Conservation (phyloP, 2,797 vertebrate species). For the Carcharodon carcharias region DNA sequence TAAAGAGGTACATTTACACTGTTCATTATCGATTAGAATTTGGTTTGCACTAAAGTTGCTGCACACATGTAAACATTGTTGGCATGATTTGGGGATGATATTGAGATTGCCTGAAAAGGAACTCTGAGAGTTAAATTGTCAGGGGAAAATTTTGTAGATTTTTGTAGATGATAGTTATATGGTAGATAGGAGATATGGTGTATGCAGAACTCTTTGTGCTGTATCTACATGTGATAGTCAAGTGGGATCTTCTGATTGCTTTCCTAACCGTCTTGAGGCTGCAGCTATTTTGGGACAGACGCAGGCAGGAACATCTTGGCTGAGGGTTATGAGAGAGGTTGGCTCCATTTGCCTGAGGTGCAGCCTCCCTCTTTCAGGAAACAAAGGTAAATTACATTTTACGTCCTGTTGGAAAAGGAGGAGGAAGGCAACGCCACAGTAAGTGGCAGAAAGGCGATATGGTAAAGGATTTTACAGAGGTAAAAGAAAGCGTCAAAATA, state of each 20-base stretch:
- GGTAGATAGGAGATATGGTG: neutral
- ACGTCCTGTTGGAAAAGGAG: neutral
- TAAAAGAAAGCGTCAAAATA: neutral
- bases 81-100: neutral
- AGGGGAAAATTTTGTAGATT: neutral
- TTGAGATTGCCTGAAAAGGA: neutral
- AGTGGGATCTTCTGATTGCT: neutral
- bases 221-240: neutral
- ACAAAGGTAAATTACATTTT: neutral
- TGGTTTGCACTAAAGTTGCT: neutral
- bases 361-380: neutral
- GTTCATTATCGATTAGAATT: neutral
- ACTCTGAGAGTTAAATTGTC: neutral
- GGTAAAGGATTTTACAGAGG: neutral
- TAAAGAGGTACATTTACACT: neutral
- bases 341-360: neutral
- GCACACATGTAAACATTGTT: neutral
- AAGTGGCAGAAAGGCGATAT: neutral
- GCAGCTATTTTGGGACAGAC: neutral
- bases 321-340: neutral
- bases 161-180: neutral
- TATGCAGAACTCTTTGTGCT: neutral
- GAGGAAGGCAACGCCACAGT: neutral
- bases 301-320: neutral
- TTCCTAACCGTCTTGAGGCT: neutral